Evolutionary conservation across 1,140 invertebrate genomes (phyloP).

Genomic region (Drosophila biarmipes): DNA sequence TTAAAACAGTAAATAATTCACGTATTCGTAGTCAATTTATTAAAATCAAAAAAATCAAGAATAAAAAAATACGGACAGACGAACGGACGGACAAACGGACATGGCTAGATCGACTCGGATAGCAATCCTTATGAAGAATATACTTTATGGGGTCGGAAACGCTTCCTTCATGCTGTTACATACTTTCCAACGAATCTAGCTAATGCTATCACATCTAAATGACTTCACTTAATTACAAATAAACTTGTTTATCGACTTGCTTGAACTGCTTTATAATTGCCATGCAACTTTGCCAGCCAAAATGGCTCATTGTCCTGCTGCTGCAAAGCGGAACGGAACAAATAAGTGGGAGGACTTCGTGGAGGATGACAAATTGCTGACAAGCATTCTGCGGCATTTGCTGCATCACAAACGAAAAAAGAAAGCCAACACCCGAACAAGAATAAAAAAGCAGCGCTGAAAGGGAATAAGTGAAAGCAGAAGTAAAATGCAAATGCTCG

Average conservation of each 20-base stretch:
- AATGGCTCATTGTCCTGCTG: constrained; percentile 24
- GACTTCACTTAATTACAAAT: background rate
- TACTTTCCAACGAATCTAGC: too few relatives aligned
- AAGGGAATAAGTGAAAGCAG: constrained; percentile 20
- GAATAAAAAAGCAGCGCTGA: background rate
- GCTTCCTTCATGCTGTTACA: too few relatives aligned
- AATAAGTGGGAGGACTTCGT: constrained; percentile 16
- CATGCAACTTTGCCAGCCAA: constrained; percentile 11
- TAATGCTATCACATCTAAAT: background rate
- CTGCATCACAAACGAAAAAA: constrained; percentile 33
- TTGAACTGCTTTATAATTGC: constrained; percentile 13
- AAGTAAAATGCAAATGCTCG: constrained; percentile 57
- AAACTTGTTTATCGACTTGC: constrained; percentile 2
- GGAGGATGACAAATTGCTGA: constrained; percentile 43
- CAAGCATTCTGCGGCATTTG: constrained; percentile 63
- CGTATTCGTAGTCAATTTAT: too few relatives aligned
- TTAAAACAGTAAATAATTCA: too few relatives aligned
- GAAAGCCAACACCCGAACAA: constrained; percentile 20
- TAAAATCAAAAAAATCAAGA: too few relatives aligned
- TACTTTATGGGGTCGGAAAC: too few relatives aligned
- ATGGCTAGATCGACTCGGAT: too few relatives aligned
- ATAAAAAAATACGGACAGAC: too few relatives aligned
- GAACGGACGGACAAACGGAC: too few relatives aligned
- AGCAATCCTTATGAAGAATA: too few relatives aligned
- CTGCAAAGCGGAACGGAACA: constrained; percentile 45